Evolutionary conservation across 2,888 invertebrate genomes (phyloP), one percentile per base, ranked within the genome.

Genomic region (Heteromyza rotundicornis): DNA sequence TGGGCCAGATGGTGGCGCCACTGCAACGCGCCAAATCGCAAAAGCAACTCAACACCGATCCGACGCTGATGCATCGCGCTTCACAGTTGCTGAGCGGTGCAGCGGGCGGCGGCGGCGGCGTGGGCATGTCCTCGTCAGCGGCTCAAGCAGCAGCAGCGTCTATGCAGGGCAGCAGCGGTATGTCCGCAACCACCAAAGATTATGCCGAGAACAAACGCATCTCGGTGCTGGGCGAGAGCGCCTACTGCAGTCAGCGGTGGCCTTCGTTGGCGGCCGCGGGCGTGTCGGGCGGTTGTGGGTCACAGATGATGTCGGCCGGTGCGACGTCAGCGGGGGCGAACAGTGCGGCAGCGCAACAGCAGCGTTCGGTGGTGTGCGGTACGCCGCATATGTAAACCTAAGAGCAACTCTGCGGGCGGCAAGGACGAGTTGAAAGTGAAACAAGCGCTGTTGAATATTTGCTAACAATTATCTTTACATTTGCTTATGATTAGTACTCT

Each of bases 11-110:
- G 62, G 70, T 74, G 60, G 70, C 74, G 62, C 85, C 92, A 77
- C 87, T 92, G 73, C 89, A 89, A 77, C 86, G 89, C 70, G 87
- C 87, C 76, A 85, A 89, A 73, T 89, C 89, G 79, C 90, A 92
- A 75, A 94, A 94, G 84, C 93, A 93, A 82, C 87, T 94, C 66
- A 94, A 93, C 85, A 93, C 92, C 32, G 93, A 93, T 80, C 87
- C 89, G 61, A 88, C 88, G 60, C 84, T 87, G 49, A 86, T 87
- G 73, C 87, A 87, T 75, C 85, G 88, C 61, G 86, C 87, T 67
- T 87, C 87, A 24, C 85, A 86, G 74, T 81, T 85, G 69, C 83
- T 84, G 58, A 71, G 75, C 52, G 70, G 72, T 54, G 70, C 70
- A 73, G 68, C 81, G 75, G 64, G 76, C 78, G 66, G 74, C 79